These are phyloP conservation scores for Bombus sylvicola DNA, from an alignment of 1,140 invertebrate species.

Conservation along the genomic window DNA sequence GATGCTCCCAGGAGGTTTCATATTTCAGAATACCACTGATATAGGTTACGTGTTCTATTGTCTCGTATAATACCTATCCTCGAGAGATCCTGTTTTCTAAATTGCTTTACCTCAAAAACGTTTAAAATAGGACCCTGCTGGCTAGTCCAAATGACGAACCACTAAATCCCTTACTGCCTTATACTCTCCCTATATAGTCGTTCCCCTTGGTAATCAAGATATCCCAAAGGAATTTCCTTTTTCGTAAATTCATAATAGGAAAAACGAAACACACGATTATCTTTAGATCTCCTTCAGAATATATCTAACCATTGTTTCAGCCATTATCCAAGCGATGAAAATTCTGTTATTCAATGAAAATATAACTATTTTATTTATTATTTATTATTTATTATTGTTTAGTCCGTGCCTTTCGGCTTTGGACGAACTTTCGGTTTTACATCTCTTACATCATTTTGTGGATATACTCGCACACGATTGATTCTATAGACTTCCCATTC, in stretches of 20 bases:
- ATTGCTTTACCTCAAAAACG: not conserved
- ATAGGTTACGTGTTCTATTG: not conserved
- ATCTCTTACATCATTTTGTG: too few species aligned
- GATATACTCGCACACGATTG: too few species aligned
- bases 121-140: not conserved
- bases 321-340: not conserved
- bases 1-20: not conserved
- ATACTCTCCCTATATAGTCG: too few species aligned
- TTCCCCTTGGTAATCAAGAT: not conserved
- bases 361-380: not conserved
- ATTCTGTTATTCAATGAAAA: not conserved
- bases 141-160: not conserved
- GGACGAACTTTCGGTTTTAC: too few species aligned
- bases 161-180: constrained; percentile 1
- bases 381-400: too few species aligned
- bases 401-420: too few species aligned
- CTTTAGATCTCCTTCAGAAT: not conserved
- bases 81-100: not conserved
- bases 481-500: too few species aligned
- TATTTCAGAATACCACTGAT: not conserved
- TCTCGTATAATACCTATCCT: not conserved
- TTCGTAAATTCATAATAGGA: not conserved
- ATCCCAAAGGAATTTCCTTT: constrained; percentile 4
- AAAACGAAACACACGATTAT: not conserved
- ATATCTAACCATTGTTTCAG: not conserved